Evolutionary conservation across 2,797 vertebrate genomes (phyloP).

Genomic region (Sternarchorhynchus goeldii): DNA sequence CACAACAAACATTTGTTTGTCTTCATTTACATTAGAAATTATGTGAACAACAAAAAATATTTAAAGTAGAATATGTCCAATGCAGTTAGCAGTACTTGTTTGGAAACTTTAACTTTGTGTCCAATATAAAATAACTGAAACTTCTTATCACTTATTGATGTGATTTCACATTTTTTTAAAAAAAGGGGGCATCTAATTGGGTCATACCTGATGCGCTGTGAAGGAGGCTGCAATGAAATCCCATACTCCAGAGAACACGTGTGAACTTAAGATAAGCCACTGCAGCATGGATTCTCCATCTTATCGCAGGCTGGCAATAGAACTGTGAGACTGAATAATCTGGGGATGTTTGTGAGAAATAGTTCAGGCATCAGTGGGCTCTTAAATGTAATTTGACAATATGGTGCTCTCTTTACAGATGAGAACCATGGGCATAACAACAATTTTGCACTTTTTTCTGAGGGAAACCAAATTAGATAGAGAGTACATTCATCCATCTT

Average conservation of each 20-base stretch:
- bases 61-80: background rate
- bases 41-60: no score
- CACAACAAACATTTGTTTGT: no score
- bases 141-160: slow-evolving; percentile 69
- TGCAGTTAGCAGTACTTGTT: slow-evolving; percentile 24
- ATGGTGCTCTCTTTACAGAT: slow-evolving; percentile 64
- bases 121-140: slow-evolving; percentile 56
- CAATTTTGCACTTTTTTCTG: slow-evolving; percentile 29
- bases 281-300: slow-evolving; percentile 81
- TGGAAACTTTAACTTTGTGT: slow-evolving; percentile 49
- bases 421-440: slow-evolving; percentile 61
- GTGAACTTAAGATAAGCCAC: slow-evolving; percentile 87
- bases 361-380: slow-evolving; percentile 73
- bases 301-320: slow-evolving; percentile 78
- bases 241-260: slow-evolving; percentile 77
- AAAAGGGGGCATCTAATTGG: slow-evolving; percentile 74
- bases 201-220: slow-evolving; percentile 74
- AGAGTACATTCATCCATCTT: slow-evolving; percentile 20
- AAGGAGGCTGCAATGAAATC: slow-evolving; percentile 75
- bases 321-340: slow-evolving; percentile 79
- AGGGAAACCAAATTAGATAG: slow-evolving; percentile 53
- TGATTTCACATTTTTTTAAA: slow-evolving; percentile 52
- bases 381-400: slow-evolving; percentile 76
- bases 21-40: no score
- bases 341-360: slow-evolving; percentile 72